Conservation (phyloP, 2,888 invertebrate species). For the Clunio marinus region DNA sequence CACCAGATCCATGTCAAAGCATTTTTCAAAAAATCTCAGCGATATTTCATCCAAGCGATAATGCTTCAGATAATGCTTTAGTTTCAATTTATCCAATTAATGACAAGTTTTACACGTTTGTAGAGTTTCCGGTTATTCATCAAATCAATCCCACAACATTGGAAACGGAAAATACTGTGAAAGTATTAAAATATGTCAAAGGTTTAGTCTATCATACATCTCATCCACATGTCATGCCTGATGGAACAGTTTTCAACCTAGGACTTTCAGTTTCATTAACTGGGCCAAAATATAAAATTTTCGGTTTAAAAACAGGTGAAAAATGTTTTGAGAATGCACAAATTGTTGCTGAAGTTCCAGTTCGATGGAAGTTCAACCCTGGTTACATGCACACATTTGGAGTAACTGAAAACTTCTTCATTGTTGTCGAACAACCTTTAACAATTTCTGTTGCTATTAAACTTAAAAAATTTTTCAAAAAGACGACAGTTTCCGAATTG, state of each 20-base stretch:
- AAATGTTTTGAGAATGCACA: slow-evolving; percentile 53
- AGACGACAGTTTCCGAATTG: neutral
- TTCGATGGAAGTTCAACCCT: slow-evolving; percentile 59
- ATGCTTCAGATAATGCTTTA: slow-evolving; percentile 62
- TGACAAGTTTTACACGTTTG: slow-evolving; percentile 63
- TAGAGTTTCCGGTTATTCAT: slow-evolving; percentile 61
- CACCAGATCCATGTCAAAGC: slow-evolving; percentile 51
- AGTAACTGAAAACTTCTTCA: slow-evolving; percentile 63
- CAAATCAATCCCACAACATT: slow-evolving; percentile 58
- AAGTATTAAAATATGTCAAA: no score
- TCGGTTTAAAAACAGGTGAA: slow-evolving; percentile 51
- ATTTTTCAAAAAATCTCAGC: slow-evolving; percentile 46
- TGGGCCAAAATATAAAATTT: slow-evolving; percentile 54
- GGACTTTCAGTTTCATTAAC: slow-evolving; percentile 56
- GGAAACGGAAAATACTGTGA: no score
- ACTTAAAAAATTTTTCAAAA: neutral
- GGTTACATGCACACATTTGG: slow-evolving; percentile 71
- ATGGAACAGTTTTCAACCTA: slow-evolving; percentile 61
- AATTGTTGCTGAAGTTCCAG: slow-evolving; percentile 55
- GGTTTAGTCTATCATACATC: slow-evolving; percentile 53
- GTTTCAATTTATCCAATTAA: slow-evolving; percentile 65
- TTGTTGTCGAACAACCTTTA: slow-evolving; percentile 67
- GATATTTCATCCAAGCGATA: slow-evolving; percentile 52
- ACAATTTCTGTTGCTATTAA: slow-evolving; percentile 52
- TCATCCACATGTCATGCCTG: slow-evolving; percentile 61